Percentiles rank a stretch among this genome's conserved stretches.
These are phyloP conservation scores for Archegozetes longisetosus DNA, from an alignment of 1,140 invertebrate species.

Conservation along the genomic window DNA sequence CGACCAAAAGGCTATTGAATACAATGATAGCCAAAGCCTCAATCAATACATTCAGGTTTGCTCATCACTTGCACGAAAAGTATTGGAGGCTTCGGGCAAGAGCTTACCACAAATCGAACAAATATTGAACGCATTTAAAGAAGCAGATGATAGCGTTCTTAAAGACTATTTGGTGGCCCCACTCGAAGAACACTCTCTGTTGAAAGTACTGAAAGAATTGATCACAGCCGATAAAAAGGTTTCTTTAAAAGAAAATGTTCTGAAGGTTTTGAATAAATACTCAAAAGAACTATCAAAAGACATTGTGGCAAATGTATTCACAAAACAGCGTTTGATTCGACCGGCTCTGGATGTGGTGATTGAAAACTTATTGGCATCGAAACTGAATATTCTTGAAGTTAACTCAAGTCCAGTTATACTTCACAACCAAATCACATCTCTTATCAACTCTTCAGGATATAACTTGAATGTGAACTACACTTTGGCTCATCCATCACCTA, in stretches of 20 bases:
- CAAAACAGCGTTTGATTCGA: conserved; percentile 27
- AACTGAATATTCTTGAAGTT: conserved; percentile 60
- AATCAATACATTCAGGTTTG: conserved; percentile 22
- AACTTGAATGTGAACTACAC: conserved; percentile 30
- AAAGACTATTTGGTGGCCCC: too few relatives aligned
- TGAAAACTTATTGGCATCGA: conserved; percentile 55
- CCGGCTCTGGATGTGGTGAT: conserved; percentile 48
- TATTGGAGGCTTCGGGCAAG: conserved; percentile 16
- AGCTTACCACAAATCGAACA: conserved; percentile 20
- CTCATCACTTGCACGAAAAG: conserved; percentile 22
- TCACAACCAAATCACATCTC: conserved; percentile 22
- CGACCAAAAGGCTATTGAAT: conserved; percentile 24
- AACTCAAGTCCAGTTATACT: conserved; percentile 24
- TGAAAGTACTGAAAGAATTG: conserved; percentile 14
- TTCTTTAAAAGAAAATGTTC: conserved; percentile 2
- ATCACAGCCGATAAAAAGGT: conserved; percentile 1
- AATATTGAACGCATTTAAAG: conserved; percentile 11
- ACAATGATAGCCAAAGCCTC: conserved; percentile 23
- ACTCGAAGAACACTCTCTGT: conserved; percentile 8
- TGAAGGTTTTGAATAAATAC: conserved; percentile 14
- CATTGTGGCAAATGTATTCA: conserved; percentile 12
- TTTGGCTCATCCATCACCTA: conserved; percentile 22
- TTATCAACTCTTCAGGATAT: conserved; percentile 27
- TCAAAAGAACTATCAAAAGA: conserved; percentile 9
- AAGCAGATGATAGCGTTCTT: neutral